Conservation (phyloP, 2,113 vertebrate genomes). For the Vulpes ferrilata region DNA sequence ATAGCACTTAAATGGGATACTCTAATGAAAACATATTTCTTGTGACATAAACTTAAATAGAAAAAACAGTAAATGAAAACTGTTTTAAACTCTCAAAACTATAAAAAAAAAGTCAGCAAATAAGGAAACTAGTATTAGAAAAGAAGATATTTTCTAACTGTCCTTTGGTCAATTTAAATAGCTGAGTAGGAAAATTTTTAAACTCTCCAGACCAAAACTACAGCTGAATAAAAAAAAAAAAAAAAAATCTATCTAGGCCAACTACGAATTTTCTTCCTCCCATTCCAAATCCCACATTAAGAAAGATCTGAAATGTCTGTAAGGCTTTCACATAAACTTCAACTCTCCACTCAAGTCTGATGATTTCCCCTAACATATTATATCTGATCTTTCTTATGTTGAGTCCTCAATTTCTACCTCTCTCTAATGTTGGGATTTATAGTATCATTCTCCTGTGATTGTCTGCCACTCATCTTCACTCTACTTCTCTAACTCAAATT, state of each 20-base stretch:
- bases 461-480: not conserved
- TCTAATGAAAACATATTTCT: not conserved
- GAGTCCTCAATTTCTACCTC: not conserved
- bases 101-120: not conserved
- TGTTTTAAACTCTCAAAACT: slow-evolving; percentile 19
- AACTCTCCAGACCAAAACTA: not conserved
- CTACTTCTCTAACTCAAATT: not conserved
- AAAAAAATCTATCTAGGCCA: not conserved
- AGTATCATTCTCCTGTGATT: not conserved
- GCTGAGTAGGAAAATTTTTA: slow-evolving; percentile 3
- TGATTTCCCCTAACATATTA: no score
- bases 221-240: not conserved
- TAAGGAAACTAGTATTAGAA: not conserved
- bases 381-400: not conserved
- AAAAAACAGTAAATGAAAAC: slow-evolving; percentile 28
- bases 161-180: not conserved
- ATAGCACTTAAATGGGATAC: not conserved
- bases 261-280: not conserved
- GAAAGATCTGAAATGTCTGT: not conserved
- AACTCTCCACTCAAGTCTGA: not conserved
- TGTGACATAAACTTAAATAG: not conserved
- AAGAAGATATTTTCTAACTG: not conserved
- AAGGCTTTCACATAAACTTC: not conserved
- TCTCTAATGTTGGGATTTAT: not conserved
- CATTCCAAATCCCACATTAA: not conserved